phyloP scores from a whole-genome alignment of 2,113 vertebrate genomes.

The Bambusicola thoracicus region DNA sequence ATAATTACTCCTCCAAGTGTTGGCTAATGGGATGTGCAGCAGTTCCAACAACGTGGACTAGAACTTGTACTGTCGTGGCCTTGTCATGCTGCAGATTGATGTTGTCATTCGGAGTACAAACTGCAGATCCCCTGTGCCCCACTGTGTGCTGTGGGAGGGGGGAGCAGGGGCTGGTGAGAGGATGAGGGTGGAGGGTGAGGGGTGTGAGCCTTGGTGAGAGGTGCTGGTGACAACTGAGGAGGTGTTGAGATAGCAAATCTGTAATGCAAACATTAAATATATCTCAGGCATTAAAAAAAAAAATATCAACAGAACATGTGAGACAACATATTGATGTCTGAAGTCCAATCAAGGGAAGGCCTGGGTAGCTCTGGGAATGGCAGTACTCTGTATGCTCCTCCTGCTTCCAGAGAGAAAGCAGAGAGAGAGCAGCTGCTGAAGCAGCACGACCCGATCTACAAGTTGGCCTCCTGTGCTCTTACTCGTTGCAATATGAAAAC shows the following conservation, averaged over 20 bases:
- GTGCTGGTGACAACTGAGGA: constrained; percentile 52
- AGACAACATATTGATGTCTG: neutral
- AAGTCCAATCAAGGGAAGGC: neutral
- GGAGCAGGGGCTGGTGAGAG: neutral
- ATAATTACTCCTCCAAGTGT: neutral
- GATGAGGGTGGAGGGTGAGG: neutral
- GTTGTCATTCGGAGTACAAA: neutral
- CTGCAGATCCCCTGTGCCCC: neutral
- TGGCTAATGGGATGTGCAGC: neutral
- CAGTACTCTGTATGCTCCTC: neutral
- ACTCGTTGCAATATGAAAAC: neutral
- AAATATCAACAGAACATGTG: neutral
- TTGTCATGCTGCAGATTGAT: neutral
- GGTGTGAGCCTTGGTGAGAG: constrained; percentile 56
- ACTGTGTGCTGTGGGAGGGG: neutral
- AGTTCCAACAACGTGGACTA: neutral
- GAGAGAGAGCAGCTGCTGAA: neutral
- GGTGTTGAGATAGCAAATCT: constrained; percentile 56
- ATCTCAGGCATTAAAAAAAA: neutral
- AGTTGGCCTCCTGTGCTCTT: neutral
- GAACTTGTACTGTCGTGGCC: neutral
- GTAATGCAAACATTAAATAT: neutral
- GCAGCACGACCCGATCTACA: neutral
- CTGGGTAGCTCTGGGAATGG: neutral
- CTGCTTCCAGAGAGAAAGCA: neutral